Evolutionary conservation across 2,113 vertebrate genomes (phyloP), one percentile per base, ranked within the genome.

Genomic region (Gnathonemus echidnorhynchus): DNA sequence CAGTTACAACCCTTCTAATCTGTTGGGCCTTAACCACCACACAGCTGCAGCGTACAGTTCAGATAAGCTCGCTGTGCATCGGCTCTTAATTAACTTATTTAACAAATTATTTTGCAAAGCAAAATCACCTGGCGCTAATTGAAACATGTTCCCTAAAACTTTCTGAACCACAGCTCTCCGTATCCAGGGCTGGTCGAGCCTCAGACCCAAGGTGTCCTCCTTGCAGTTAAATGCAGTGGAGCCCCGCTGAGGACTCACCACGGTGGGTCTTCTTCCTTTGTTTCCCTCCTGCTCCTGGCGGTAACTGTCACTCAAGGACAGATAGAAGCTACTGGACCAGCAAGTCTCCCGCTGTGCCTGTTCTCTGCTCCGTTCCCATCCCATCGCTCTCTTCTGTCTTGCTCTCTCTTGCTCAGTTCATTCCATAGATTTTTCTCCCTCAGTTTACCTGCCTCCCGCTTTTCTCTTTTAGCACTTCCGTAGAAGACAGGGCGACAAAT

Each of bases 401-500:
- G 21, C 42, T 42, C 39, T 46, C 19, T 21, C 39, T 84, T n/a
- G 17, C 80, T n/a, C 42, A 24, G 83, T 21, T 85, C 42, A 19
- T 42, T 48, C 83, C 19, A 48, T 85, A 42, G 24, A 48, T 48
- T 21, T 46, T 9, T 46, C 21, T 3, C 83, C 45, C 42, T 21
- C 39, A 3, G 21, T 48, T 48, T 48, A 48, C 42, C 42, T 24
- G 39, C 39, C 39, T 48, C 45, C 83, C 8, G 1, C 45, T n/a
- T 31, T 53, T 31, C n/a, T 15, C 52, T 52, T 6, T 87, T 49
- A 35, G 48, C 24, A 27, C 92, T 91, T 35, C 91, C 90, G 87
- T 91, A 88, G 93, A 91, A 94, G 92, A 93, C 90, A 49, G 58
- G 42, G 88, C 93, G 94, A 93, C 92, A 94, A 93, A 93, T 91